Percentiles rank a stretch among this genome's conserved stretches.
These are phyloP conservation scores for Glaucidium brasilianum DNA, from an alignment of 2,113 vertebrate species.

Conservation along the genomic window DNA sequence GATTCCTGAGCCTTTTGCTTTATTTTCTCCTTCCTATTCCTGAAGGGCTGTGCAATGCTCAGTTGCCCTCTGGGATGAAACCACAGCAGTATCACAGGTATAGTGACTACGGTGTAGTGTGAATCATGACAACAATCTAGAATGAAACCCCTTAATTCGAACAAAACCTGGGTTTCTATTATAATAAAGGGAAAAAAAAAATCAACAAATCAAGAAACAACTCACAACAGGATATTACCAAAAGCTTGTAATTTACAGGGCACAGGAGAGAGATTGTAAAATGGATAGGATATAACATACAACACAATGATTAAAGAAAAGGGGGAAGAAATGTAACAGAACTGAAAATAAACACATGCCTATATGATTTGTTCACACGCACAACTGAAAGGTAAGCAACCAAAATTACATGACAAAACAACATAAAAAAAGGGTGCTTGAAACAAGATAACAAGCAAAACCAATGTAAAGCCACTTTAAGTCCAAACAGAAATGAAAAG, in stretches of 20 bases:
- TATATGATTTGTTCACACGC: not conserved
- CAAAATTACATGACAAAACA: not conserved
- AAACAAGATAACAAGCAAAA: not conserved
- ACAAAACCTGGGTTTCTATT: not conserved
- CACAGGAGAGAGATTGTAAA: not conserved
- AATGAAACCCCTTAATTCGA: not conserved
- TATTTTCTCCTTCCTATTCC: too few species aligned
- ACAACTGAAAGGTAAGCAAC: not conserved
- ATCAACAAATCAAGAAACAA: not conserved
- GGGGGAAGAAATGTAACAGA: not conserved
- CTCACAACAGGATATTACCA: not conserved
- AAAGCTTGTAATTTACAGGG: not conserved
- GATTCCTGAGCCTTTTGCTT: too few species aligned
- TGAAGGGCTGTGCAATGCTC: too few species aligned
- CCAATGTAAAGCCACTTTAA: not conserved
- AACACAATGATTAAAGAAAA: not conserved
- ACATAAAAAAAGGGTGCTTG: not conserved
- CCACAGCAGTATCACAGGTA: not conserved
- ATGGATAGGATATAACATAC: not conserved
- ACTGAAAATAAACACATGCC: not conserved
- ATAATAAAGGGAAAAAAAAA: accelerated
- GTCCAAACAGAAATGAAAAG: not conserved
- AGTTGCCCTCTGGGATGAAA: too few species aligned
- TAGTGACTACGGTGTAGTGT: not conserved
- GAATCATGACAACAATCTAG: not conserved